Percentiles rank a stretch among this genome's conserved stretches.
phyloP scores from a whole-genome alignment of 2,113 vertebrate species.

The Antigone vipio region DNA sequence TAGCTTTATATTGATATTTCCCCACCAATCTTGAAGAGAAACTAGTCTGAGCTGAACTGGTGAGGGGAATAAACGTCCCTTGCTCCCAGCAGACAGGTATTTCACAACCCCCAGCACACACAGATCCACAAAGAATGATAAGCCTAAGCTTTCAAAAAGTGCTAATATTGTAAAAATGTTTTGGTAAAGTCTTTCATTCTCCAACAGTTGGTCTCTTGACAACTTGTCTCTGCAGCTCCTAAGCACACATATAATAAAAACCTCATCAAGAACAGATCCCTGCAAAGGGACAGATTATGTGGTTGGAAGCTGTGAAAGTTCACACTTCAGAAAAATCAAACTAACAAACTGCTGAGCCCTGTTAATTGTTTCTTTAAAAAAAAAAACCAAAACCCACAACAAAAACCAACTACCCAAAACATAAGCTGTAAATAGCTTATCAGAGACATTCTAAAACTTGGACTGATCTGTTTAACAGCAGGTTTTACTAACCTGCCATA shows the following conservation, averaged over 20 bases:
- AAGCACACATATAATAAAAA: constrained; percentile 40
- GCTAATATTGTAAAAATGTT: background rate
- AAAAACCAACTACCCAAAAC: background rate
- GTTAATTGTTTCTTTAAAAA: constrained; percentile 41
- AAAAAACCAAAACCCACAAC: background rate
- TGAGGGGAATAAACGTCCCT: background rate
- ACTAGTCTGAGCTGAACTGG: background rate
- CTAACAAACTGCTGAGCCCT: constrained; percentile 34
- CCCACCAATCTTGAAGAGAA: background rate
- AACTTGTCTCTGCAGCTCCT: constrained; percentile 27
- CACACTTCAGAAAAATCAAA: constrained; percentile 48
- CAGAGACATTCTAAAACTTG: background rate
- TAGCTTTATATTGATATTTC: background rate
- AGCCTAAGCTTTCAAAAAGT: background rate
- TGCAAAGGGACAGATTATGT: constrained; percentile 21
- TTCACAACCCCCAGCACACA: background rate
- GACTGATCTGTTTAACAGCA: background rate
- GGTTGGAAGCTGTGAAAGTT: constrained; percentile 55
- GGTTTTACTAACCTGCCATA: background rate
- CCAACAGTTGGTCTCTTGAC: constrained; percentile 54
- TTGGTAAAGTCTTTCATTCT: background rate
- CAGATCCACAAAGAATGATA: background rate
- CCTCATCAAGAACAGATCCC: constrained; percentile 32
- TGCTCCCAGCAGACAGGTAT: background rate
- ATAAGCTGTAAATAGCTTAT: constrained; percentile 4